Conservation (phyloP, 2,888 invertebrate genomes). For the Meloe dianella region DNA sequence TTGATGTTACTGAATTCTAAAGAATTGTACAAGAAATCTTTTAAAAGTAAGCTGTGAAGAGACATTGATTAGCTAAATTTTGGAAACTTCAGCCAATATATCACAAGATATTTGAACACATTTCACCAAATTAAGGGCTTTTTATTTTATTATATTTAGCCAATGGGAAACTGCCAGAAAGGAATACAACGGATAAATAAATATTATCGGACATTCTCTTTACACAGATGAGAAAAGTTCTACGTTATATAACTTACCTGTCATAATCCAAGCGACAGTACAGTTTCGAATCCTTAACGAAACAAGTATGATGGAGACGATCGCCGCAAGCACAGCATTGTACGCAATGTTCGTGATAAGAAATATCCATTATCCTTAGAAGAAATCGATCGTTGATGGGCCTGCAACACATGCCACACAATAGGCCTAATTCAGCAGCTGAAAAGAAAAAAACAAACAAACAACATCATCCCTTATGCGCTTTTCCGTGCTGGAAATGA, state of each 20-base stretch:
- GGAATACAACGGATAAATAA: no score
- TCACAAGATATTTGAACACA: no score
- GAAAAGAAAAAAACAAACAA: conserved; percentile 39
- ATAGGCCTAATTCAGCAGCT: conserved; percentile 52
- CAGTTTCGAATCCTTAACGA: conserved; percentile 74
- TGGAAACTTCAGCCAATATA: no score
- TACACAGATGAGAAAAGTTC: no score
- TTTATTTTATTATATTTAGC: background rate
- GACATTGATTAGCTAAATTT: no score
- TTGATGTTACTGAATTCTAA: background rate
- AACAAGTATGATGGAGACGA: conserved; percentile 76
- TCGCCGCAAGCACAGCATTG: conserved; percentile 76
- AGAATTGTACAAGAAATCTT: no score
- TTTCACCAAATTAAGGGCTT: no score
- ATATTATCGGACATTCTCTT: no score
- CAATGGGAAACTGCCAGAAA: no score
- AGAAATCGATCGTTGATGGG: conserved; percentile 78
- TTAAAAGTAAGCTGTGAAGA: no score
- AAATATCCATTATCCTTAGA: conserved; percentile 74
- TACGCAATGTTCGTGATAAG: conserved; percentile 80
- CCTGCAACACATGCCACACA: conserved; percentile 73
- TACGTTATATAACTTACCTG: conserved; percentile 62
- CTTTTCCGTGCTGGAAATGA: no score
- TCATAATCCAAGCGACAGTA: conserved; percentile 82
- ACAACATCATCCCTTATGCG: no score